Conservation (phyloP, 2,888 invertebrate genomes). For the Margaritifera margaritifera region DNA sequence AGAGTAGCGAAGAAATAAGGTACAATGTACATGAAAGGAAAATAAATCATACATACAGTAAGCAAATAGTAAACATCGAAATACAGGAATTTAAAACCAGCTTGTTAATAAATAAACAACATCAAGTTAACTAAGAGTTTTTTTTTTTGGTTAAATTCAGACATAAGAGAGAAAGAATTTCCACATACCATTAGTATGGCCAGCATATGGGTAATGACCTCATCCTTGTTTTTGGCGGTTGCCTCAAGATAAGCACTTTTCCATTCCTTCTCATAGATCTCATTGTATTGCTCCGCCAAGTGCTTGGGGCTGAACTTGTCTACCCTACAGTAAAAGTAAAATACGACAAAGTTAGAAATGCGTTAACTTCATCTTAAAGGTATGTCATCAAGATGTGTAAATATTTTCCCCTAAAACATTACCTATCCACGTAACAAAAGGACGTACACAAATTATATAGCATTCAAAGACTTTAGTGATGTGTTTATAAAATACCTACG, state of each 20-base stretch:
- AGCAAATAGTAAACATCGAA: neutral
- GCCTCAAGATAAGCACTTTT: slow-evolving; percentile 20
- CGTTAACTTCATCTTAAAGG: neutral
- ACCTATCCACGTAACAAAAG: too few relatives aligned
- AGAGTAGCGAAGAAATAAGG: neutral
- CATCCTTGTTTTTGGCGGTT: slow-evolving; percentile 21
- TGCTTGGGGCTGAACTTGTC: slow-evolving; percentile 24
- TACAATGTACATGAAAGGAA: neutral
- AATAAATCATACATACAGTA: neutral
- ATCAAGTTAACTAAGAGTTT: neutral
- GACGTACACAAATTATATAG: too few relatives aligned
- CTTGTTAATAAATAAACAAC: neutral
- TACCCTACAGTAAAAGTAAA: slow-evolving; percentile 8
- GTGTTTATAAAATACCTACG: too few relatives aligned
- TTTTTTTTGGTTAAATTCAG: neutral
- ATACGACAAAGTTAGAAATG: neutral
- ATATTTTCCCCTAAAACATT: too few relatives aligned
- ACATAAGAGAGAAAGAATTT: neutral
- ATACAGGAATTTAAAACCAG: neutral
- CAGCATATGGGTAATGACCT: slow-evolving; percentile 8
- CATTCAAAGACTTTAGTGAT: too few relatives aligned
- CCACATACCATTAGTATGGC: slow-evolving; percentile 14
- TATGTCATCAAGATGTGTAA: too few relatives aligned
- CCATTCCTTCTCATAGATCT: slow-evolving; percentile 29
- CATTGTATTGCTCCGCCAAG: slow-evolving; percentile 18